Conservation (phyloP, 1,140 invertebrate species). For the Megalopta genalis region DNA sequence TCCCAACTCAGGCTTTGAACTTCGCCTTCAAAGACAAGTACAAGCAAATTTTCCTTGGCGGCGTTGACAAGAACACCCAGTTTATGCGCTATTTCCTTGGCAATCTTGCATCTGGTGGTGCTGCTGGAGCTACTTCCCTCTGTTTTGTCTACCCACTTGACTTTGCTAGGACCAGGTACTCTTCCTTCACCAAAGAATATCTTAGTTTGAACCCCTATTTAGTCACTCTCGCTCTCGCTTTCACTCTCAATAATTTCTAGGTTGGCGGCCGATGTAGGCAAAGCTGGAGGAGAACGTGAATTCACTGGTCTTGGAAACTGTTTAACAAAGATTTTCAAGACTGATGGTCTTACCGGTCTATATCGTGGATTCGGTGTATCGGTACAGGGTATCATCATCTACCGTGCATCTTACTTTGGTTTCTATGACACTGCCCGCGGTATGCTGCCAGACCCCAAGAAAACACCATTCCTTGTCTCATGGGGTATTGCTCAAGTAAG, state of each 20-base stretch:
- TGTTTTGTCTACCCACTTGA: conserved; percentile 98
- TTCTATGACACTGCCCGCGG: conserved; percentile 95
- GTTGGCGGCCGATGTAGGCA: conserved; percentile 92
- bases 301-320: conserved; percentile 92
- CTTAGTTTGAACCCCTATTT: not conserved
- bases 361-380: conserved; percentile 96
- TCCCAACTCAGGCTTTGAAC: conserved; percentile 97
- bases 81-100: conserved; percentile 92
- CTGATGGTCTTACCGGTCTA: conserved; percentile 90
- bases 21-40: conserved; percentile 97
- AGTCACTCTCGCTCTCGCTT: not conserved
- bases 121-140: conserved; percentile 95
- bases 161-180: conserved; percentile 94
- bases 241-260: conserved; percentile 71
- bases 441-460: conserved; percentile 91
- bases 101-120: conserved; percentile 95
- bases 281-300: conserved; percentile 86
- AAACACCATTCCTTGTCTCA: conserved; percentile 86
- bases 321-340: conserved; percentile 89
- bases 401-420: conserved; percentile 95
- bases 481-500: conserved; percentile 91
- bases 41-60: conserved; percentile 91
- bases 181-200: not conserved
- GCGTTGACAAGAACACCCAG: conserved; percentile 93
- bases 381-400: conserved; percentile 93